A percentile compares a stretch with the other conserved stretches of the same genome.
Conservation (phyloP, 2,888 invertebrate genomes). For the Heliconius ethilla region DNA sequence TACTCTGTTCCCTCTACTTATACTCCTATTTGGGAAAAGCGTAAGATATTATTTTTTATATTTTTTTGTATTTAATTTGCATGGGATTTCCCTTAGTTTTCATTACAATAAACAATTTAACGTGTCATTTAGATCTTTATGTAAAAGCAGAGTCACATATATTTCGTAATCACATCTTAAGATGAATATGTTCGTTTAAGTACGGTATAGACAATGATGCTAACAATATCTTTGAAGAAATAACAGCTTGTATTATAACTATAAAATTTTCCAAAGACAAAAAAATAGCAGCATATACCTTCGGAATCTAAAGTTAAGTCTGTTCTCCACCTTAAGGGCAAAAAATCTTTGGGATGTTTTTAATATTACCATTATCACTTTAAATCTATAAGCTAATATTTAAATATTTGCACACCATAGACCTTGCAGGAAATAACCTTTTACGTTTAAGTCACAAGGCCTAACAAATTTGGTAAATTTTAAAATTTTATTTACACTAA, state of each 20-base stretch:
- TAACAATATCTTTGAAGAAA: neutral
- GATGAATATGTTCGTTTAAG: neutral
- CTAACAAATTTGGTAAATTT: constrained; percentile 15
- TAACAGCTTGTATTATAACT: neutral
- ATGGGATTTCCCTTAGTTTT: neutral
- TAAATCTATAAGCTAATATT: neutral
- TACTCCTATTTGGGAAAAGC: no score
- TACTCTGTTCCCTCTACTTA: no score
- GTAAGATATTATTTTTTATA: neutral
- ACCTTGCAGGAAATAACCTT: constrained; percentile 39
- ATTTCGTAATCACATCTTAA: neutral
- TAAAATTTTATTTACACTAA: constrained; percentile 28
- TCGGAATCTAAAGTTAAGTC: neutral
- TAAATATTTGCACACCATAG: constrained; percentile 32
- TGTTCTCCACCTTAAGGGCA: neutral
- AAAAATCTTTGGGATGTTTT: neutral
- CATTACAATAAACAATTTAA: neutral
- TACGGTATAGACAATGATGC: neutral
- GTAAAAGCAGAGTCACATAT: neutral
- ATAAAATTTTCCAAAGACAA: neutral
- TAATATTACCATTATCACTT: neutral
- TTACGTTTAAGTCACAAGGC: constrained; percentile 38
- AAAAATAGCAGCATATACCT: no score
- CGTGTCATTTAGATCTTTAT: neutral
- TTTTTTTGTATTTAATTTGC: neutral